Evolutionary conservation across 92 coral and sea anemone genomes (phyloP).

Genomic region (Heteractis magnifica): DNA sequence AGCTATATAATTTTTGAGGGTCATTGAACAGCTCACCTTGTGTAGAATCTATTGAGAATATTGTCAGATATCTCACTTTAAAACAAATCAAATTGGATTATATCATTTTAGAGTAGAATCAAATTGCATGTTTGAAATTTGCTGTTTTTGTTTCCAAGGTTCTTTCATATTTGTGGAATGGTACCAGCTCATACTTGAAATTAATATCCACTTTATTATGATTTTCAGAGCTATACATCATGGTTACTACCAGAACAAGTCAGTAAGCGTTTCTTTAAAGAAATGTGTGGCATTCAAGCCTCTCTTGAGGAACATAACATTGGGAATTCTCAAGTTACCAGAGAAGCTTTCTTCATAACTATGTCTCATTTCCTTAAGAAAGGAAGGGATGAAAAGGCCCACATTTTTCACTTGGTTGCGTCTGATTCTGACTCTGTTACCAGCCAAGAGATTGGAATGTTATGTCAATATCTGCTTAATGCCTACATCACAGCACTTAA

Average conservation of each 20-base stretch:
- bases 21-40: too few species aligned
- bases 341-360: slow-evolving; percentile 65
- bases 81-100: too few species aligned
- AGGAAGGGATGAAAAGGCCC: slow-evolving; percentile 64
- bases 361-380: slow-evolving; percentile 63
- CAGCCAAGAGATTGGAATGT: slow-evolving; percentile 54
- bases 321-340: slow-evolving; percentile 53
- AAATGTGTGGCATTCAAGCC: slow-evolving; percentile 62
- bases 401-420: slow-evolving; percentile 58
- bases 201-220: neutral
- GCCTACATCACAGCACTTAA: slow-evolving; percentile 71
- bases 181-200: too few species aligned
- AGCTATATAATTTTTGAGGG: too few species aligned
- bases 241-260: slow-evolving; percentile 75
- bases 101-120: too few species aligned
- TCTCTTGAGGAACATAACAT: slow-evolving; percentile 43
- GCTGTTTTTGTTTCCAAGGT: too few species aligned
- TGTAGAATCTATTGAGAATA: too few species aligned
- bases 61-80: too few species aligned
- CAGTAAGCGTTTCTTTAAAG: slow-evolving; percentile 71
- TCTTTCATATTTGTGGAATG: too few species aligned
- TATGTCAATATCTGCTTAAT: slow-evolving; percentile 56
- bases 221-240: slow-evolving; percentile 53
- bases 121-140: too few species aligned
- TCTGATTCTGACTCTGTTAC: slow-evolving; percentile 65